Conservation (phyloP, 1,140 invertebrate genomes). For the Formica selysi region DNA sequence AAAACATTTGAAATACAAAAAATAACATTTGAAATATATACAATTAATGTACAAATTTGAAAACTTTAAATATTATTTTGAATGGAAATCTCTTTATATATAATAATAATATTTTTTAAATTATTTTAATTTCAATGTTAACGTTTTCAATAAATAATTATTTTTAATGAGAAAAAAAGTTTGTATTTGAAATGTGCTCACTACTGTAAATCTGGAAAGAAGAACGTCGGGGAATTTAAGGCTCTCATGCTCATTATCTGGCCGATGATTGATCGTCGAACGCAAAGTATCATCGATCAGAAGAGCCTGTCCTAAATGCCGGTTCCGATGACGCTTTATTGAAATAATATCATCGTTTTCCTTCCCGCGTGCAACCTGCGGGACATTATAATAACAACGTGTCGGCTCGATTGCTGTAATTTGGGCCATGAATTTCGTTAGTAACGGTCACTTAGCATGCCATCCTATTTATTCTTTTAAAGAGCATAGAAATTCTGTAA, state of each 20-base stretch:
- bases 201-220: constrained; percentile 13
- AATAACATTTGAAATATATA: too few species aligned
- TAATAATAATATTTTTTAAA: too few species aligned
- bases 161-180: too few species aligned
- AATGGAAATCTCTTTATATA: too few species aligned
- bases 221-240: constrained; percentile 21
- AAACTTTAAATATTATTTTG: too few species aligned
- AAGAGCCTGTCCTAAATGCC: constrained; percentile 45
- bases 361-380: neutral
- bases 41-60: too few species aligned
- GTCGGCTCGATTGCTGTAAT: constrained; percentile 40
- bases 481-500: neutral
- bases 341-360: constrained; percentile 65
- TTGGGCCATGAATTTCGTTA: constrained; percentile 43
- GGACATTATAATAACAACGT: constrained; percentile 35
- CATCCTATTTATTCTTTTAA: neutral
- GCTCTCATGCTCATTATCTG: constrained; percentile 39
- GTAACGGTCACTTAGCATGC: neutral
- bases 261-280: constrained; percentile 24
- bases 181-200: too few species aligned
- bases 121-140: too few species aligned
- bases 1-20: too few species aligned
- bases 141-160: too few species aligned
- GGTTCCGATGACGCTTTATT: constrained; percentile 70
- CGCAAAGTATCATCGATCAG: constrained; percentile 43